Evolutionary conservation across 2,113 vertebrate genomes (phyloP).

Genomic region (Microtus oregoni): DNA sequence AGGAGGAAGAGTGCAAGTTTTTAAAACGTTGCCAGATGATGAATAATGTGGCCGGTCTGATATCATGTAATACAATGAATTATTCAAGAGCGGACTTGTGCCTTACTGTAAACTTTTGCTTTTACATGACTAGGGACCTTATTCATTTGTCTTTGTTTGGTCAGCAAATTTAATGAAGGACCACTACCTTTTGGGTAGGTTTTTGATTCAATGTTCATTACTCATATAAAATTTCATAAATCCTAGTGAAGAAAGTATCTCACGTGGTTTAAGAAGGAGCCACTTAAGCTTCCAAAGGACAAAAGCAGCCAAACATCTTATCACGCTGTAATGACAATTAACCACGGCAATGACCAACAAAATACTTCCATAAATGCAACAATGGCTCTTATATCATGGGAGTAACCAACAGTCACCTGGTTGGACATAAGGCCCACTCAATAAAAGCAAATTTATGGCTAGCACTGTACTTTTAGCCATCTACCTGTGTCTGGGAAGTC

Average conservation of each 20-base stretch:
- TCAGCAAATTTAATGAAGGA: neutral
- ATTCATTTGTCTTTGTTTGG: neutral
- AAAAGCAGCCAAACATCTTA: neutral
- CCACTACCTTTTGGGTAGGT: neutral
- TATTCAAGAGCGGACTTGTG: neutral
- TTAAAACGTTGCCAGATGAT: neutral
- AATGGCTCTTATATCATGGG: neutral
- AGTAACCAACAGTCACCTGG: neutral
- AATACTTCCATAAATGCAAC: neutral
- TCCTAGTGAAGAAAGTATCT: neutral
- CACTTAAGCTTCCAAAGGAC: neutral
- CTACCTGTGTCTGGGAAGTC: too few species aligned
- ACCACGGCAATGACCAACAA: neutral
- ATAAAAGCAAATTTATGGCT: neutral
- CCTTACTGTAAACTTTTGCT: neutral
- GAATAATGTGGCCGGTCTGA: neutral
- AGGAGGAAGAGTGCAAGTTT: neutral
- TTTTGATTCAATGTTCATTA: neutral
- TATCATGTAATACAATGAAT: neutral
- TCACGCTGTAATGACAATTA: neutral
- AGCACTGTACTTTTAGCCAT: neutral
- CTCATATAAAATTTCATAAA: neutral
- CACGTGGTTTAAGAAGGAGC: neutral
- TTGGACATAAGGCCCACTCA: too few species aligned
- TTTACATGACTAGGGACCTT: neutral